Evolutionary conservation across 2,797 vertebrate genomes (phyloP).

Genomic region (Sciaenops ocellatus): DNA sequence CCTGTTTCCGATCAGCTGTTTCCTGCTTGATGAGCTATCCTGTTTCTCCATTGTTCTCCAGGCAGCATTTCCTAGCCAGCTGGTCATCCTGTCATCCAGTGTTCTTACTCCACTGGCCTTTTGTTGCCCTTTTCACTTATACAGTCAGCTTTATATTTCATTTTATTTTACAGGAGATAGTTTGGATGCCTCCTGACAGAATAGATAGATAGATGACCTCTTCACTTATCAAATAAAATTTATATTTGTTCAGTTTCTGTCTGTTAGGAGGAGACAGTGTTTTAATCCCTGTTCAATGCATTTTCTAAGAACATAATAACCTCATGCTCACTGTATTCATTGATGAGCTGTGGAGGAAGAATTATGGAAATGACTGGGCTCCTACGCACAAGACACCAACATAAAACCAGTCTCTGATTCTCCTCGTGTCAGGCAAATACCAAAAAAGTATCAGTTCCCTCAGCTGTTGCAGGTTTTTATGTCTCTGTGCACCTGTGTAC

Average conservation of each 20-base stretch:
- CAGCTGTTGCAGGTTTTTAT: background rate
- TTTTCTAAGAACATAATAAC: slow-evolving; percentile 14
- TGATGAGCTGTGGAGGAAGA: slow-evolving; percentile 31
- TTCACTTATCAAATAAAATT: background rate
- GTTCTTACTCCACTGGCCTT: slow-evolving; percentile 42
- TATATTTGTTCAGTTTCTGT: background rate
- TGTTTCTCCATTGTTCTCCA: slow-evolving; percentile 72
- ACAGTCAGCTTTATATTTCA: background rate
- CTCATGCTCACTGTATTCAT: slow-evolving; percentile 2
- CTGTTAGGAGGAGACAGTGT: background rate
- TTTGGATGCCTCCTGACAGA: background rate
- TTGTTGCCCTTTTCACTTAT: background rate
- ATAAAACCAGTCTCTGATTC: slow-evolving; percentile 27
- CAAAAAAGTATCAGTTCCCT: background rate
- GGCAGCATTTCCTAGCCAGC: slow-evolving; percentile 50
- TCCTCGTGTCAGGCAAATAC: background rate
- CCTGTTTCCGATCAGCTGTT: slow-evolving; percentile 66
- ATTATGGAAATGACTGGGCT: slow-evolving; percentile 55
- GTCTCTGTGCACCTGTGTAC: background rate
- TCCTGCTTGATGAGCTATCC: slow-evolving; percentile 57
- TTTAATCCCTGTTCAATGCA: background rate
- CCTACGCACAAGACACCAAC: slow-evolving; percentile 33
- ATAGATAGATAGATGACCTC: no score
- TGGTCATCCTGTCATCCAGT: slow-evolving; percentile 56
- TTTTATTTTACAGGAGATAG: slow-evolving; percentile 16